Conservation (phyloP, 1,140 invertebrate species). For the Magallana gigas region DNA sequence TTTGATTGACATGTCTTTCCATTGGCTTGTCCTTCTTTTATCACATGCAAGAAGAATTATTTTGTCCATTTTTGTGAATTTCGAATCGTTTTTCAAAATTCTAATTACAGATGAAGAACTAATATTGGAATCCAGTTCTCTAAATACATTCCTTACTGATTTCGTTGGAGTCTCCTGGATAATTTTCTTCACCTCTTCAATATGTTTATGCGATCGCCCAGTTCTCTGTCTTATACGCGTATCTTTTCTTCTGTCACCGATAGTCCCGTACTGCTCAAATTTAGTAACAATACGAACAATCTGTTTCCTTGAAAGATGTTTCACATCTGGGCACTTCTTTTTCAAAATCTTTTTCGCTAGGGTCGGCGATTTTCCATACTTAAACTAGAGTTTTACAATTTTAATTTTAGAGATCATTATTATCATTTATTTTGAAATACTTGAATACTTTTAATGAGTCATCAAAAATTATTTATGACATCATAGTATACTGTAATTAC, state of each 20-base stretch:
- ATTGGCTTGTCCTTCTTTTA: no score
- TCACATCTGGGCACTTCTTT: neutral
- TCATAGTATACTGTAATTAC: neutral
- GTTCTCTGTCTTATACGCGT: neutral
- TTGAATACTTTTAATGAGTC: neutral
- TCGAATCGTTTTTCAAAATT: no score
- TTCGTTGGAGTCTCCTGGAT: neutral
- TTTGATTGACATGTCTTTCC: no score
- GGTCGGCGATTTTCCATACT: neutral
- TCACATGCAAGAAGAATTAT: no score
- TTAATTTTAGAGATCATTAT: neutral
- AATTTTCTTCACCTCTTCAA: conserved; percentile 3
- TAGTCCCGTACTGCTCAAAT: neutral
- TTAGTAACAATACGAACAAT: neutral
- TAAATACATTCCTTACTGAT: no score
- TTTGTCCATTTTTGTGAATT: no score
- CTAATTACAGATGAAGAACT: no score
- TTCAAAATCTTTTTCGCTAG: neutral
- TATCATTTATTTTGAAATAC: neutral
- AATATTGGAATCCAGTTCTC: no score
- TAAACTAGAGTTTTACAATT: neutral
- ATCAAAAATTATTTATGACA: neutral
- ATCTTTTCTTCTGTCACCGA: no score
- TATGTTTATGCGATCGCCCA: neutral
- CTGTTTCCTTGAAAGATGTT: conserved; percentile 10